Percentiles rank a stretch among this genome's conserved stretches.
Evolutionary conservation across 2,888 invertebrate species (phyloP).

Genomic region (Serrognathus titanus): DNA sequence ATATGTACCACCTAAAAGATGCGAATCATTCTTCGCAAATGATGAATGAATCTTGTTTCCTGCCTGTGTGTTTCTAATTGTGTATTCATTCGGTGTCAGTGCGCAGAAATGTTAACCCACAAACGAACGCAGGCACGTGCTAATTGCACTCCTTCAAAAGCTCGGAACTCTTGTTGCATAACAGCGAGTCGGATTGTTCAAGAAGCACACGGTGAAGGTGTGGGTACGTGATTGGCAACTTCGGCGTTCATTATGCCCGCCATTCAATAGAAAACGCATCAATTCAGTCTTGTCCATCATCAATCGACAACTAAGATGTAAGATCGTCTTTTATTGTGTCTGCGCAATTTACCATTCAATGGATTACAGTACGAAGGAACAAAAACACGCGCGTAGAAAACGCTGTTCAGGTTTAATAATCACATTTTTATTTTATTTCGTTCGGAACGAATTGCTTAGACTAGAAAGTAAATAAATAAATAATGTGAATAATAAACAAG

Average conservation of each 20-base stretch:
- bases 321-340: slow-evolving; percentile 1
- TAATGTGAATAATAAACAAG: too few species aligned
- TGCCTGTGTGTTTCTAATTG: slow-evolving; percentile 1
- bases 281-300: slow-evolving; percentile 5
- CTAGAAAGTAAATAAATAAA: too few species aligned
- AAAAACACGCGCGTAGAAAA: too few species aligned
- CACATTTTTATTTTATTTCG: too few species aligned
- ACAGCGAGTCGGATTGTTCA: background rate
- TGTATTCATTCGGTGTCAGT: slow-evolving; percentile 1
- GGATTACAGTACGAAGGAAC: too few species aligned
- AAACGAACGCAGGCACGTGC: slow-evolving; percentile 4
- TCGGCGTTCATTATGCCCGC: slow-evolving; percentile 11
- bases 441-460: too few species aligned
- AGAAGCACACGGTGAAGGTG: background rate
- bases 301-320: slow-evolving; percentile 8
- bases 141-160: slow-evolving; percentile 10
- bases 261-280: slow-evolving; percentile 12
- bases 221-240: slow-evolving; percentile 15
- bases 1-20: too few species aligned
- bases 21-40: too few species aligned
- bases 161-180: slow-evolving; percentile 1
- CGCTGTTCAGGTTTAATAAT: too few species aligned
- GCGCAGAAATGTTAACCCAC: slow-evolving; percentile 4
- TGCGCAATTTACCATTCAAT: slow-evolving; percentile 10
- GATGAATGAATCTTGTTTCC: background rate